Evolutionary conservation across 2,113 vertebrate species (phyloP), one percentile per base, ranked within the genome.

Genomic region (Hippocampus barbouri): DNA sequence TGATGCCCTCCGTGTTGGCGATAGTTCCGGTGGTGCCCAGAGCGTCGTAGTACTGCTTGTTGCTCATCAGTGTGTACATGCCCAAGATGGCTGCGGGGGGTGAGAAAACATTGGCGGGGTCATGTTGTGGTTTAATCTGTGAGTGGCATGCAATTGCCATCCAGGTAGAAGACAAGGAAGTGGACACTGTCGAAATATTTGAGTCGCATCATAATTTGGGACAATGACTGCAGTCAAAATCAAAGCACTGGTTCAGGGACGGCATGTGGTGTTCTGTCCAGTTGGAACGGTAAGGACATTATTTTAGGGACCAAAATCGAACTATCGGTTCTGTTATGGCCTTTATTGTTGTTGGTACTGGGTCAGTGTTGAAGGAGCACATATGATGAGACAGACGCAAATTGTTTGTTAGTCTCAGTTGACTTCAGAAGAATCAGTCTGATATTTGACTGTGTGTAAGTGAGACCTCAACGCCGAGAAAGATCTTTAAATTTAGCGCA

Each of bases 61-160:
- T 98, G 86, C 97, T 99, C 97, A 99, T 99, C 84, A 99, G 90
- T 0, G 95, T 99, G 90, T 98, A 99, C 97, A 99, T 99, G 59
- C 96, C 97, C 77, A 98, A 92, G 85, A 99, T 98, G 8, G 97
- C 97, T 98, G 91, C 8, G 23, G 77, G 34, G 34, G 8, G 83
- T 43, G 80, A n/a, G 66, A 62, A 74, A 68, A 14, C 38, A 47
- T 47, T 25, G 10, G 15, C 11, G 30, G 56, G 14, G 25, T n/a
- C 1, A 64, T 23, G 38, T 41, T 61, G 25, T 20, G 18, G 3
- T 47, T 47, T 47, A 47, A 47, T 47, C 15, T 12, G 45, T 15
- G 45, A 47, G 45, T 10, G 4, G 45, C 12, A 47, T 47, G 12
- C 6, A 53, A 53, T 20, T 53, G 49, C 18, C 49, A 53, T 53